These are phyloP conservation scores for Corythornis vintsioides DNA, from an alignment of 2,113 vertebrate genomes.

Conservation along the genomic window DNA sequence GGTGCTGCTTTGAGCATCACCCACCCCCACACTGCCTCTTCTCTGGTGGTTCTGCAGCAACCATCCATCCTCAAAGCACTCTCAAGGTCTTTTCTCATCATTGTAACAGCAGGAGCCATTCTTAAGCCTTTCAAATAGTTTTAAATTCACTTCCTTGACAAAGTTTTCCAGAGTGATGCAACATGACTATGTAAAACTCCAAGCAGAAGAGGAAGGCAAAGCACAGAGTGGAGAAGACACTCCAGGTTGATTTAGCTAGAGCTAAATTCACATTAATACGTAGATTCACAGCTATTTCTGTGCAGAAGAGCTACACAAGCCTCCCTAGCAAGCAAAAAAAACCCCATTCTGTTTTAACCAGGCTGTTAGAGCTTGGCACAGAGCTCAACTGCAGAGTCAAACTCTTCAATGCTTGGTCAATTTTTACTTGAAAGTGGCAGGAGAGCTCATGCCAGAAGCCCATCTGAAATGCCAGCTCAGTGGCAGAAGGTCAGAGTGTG, in stretches of 20 bases:
- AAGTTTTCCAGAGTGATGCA: neutral
- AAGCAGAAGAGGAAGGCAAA: neutral
- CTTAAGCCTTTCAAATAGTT: neutral
- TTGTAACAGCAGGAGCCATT: neutral
- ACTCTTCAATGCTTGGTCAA: neutral
- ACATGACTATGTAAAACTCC: neutral
- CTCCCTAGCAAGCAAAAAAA: constrained; percentile 3
- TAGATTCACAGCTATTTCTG: neutral
- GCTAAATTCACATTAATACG: neutral
- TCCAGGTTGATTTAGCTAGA: neutral
- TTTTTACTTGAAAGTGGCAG: constrained; percentile 45
- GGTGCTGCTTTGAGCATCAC: neutral
- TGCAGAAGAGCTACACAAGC: neutral
- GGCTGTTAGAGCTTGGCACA: constrained; percentile 37
- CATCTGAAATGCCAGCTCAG: neutral
- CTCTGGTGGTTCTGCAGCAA: neutral
- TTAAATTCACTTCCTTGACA: neutral
- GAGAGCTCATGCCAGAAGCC: constrained; percentile 30
- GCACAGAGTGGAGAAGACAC: neutral
- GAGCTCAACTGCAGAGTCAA: neutral
- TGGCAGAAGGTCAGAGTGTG: constrained; percentile 12
- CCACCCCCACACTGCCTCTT: neutral
- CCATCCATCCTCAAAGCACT: accelerated
- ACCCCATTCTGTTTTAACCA: neutral
- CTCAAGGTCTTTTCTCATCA: constrained; percentile 16